Evolutionary conservation across 2,113 vertebrate species (phyloP), one percentile per base, ranked within the genome.

Genomic region (Calidris pygmaea): DNA sequence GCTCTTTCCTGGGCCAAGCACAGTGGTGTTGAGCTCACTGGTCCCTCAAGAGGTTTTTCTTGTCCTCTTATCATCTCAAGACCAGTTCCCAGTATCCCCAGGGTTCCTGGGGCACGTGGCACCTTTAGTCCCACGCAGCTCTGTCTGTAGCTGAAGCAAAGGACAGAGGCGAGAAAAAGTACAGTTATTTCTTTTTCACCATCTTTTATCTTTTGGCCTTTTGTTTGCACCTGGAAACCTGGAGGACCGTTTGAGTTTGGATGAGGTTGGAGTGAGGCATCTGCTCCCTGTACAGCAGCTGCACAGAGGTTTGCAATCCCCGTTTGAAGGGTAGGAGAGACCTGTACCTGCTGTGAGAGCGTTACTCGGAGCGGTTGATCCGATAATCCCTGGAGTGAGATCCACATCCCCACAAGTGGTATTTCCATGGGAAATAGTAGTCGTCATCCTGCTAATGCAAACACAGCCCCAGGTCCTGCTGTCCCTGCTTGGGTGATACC

Each of bases 251-350:
- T 56, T 43, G 80, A 34, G 27, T 68, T 48, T 37, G 27, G 68
- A 37, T 30, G 50, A 26, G 39, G 60, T 47, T 5, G 10, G 58
- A 47, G 66, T 3, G 4, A 72, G 37, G 23, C 2, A 3, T n/a
- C 21, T 1, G 1, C 24, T 14, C 12, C 24, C 21, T 2, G 1
- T 2, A 23, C 47, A 48, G 12, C n/a, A 6, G 52, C 26, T 35
- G n/a, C 45, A 3, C 0, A 1, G 59, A 15, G 24, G 45, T 26
- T 45, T n/a, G 39, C 1, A 3, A 12, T 20, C 67, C 73, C 22
- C 0, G 2, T 14, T n/a, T 9, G n/a, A 41, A 67, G 68, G 58
- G 30, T 41, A 18, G 4, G 3, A 35, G 63, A 35, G 79, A 35
- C 30, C 63, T 9, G 32, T 27, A 22, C 22, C 32, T 9, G 18